Conservation (phyloP, 2,113 vertebrate genomes). For the Emydocephalus ijimae region DNA sequence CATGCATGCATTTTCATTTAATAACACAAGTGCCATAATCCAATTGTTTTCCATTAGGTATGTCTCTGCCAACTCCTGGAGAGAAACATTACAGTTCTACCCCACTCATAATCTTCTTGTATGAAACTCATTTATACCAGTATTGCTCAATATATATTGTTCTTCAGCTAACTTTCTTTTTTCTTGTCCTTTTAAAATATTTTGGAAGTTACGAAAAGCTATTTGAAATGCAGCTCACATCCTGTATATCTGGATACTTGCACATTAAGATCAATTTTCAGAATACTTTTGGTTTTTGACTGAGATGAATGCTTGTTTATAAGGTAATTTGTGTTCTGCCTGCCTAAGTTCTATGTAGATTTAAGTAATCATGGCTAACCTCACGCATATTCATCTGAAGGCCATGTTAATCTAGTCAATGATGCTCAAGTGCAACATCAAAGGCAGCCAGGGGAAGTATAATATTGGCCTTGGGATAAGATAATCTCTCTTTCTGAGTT, state of each 20-base stretch:
- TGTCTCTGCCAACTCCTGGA: background rate
- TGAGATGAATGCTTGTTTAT: background rate
- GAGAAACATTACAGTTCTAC: background rate
- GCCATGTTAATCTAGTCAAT: background rate
- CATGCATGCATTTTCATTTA: background rate
- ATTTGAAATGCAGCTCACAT: accelerated
- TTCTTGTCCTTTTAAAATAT: background rate
- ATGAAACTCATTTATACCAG: background rate
- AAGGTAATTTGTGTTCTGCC: background rate
- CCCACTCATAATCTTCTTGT: background rate
- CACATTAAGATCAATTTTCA: background rate
- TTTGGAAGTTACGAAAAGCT: background rate
- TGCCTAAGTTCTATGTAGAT: slow-evolving; percentile 36
- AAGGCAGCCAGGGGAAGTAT: background rate
- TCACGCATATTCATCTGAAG: background rate
- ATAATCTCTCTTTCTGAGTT: background rate
- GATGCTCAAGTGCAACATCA: background rate
- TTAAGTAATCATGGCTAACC: slow-evolving; percentile 6
- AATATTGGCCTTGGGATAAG: background rate
- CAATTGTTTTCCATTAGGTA: background rate
- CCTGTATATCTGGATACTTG: background rate
- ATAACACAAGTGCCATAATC: background rate
- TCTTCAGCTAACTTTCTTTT: background rate
- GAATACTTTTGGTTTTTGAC: background rate
- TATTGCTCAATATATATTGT: background rate